phyloP scores from a whole-genome alignment of 1,140 invertebrate species.

The Paramacrobiotus metropolitanus region DNA sequence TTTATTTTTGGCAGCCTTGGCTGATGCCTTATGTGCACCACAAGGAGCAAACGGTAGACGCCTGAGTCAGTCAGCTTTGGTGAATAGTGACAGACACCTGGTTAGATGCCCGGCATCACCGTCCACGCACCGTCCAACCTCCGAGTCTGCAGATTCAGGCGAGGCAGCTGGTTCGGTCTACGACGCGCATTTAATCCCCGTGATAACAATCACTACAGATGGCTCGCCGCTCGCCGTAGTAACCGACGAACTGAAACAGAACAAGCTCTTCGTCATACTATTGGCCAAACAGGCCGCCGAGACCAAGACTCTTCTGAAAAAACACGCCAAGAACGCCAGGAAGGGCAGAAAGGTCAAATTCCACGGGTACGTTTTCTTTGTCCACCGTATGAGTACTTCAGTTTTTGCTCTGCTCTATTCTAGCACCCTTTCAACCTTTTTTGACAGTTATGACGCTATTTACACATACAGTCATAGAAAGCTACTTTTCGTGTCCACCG shows the following conservation, averaged over 20 bases:
- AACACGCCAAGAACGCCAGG: slow-evolving; percentile 57
- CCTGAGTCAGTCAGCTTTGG: slow-evolving; percentile 84
- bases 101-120: no score
- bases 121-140: no score
- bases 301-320: slow-evolving; percentile 64
- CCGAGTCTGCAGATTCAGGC: slow-evolving; percentile 13
- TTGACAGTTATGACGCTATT: no score
- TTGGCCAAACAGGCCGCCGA: slow-evolving; percentile 89
- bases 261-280: slow-evolving; percentile 84
- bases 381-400: no score
- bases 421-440: no score
- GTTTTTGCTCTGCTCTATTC: no score
- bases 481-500: not conserved
- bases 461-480: not conserved
- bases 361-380: no score
- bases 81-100: no score
- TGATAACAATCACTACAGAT: no score
- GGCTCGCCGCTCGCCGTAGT: slow-evolving; percentile 49
- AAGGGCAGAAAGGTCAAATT: not conserved
- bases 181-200: no score
- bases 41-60: slow-evolving; percentile 58
- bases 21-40: slow-evolving; percentile 82
- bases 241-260: slow-evolving; percentile 62
- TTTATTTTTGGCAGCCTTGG: slow-evolving; percentile 75
- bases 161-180: slow-evolving; percentile 25